These are phyloP conservation scores for Prunella strophiata DNA, from an alignment of 2,797 vertebrate genomes.

Conservation along the genomic window DNA sequence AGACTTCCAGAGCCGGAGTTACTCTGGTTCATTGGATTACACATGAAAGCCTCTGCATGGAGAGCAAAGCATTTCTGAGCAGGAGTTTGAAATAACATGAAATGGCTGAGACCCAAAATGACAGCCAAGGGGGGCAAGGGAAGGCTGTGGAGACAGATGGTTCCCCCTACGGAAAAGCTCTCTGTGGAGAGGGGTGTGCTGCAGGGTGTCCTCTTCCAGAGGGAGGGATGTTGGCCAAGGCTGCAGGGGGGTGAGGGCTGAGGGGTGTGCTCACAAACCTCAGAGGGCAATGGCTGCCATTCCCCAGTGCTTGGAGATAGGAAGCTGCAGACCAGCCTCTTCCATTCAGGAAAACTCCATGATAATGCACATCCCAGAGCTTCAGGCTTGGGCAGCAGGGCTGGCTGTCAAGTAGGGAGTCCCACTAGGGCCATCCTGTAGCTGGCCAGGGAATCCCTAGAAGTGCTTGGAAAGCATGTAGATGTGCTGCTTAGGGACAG, in stretches of 20 bases:
- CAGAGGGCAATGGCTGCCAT: not conserved
- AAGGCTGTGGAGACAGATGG: constrained; percentile 24
- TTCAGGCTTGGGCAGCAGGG: not conserved
- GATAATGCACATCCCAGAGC: not conserved
- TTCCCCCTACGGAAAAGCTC: not conserved
- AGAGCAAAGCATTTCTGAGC: constrained; percentile 69
- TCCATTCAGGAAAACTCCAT: not conserved
- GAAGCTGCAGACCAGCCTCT: not conserved
- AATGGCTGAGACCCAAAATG: constrained; percentile 50
- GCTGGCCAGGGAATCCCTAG: not conserved
- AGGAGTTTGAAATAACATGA: constrained; percentile 67
- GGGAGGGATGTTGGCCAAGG: not conserved
- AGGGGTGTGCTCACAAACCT: not conserved
- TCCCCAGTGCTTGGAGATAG: not conserved
- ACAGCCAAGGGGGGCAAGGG: not conserved
- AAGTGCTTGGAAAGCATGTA: not conserved
- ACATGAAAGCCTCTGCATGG: constrained; percentile 62
- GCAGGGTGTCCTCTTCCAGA: not conserved
- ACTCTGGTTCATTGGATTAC: constrained; percentile 67
- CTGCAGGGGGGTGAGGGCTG: not conserved
- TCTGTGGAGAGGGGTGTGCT: not conserved
- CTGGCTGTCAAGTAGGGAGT: not conserved
- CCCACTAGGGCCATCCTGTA: not conserved
- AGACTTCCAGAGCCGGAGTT: constrained; percentile 16
- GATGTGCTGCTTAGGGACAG: not conserved